Base-by-base conservation (phyloP, 1,140 invertebrate species). In the Drosophila ercepeae region DNA sequence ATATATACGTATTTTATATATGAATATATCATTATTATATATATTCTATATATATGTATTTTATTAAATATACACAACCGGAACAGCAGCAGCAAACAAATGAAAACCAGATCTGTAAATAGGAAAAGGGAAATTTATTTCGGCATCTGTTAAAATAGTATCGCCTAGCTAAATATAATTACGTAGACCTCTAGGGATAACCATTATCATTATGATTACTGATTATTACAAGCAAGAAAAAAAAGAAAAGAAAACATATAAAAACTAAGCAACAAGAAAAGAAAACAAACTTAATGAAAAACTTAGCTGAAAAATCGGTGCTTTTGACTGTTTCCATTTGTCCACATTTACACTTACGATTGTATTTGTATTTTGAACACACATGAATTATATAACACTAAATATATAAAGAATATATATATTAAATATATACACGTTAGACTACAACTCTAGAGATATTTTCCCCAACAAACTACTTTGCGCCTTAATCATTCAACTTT, bases 291-390 rank as follows among this genome's bases (percentile, higher is more conserved):
- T 53, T 39, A 71, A 79, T 18, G 45, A 78, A 61, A 36, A 90
- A 84, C 75, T 90, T 89, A 91, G 90, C 90, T 91, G 90, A 91
- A 91, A 61, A 90, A 91, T 91, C 90, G 90, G 90, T 91, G 90
- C 90, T 91, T 91, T 90, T 91, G 86, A 91, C 90, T 89, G 90
- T 90, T 89, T 90, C 90, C 89, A 84, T 91, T 91, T 91, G 90
- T 91, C 86, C 84, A 86, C 74, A 84, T 73, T 89, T 89, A 89
- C 68, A 84, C 70, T 77, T 78, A 89, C 65, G 69, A 79, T 81
- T 72, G 76, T 79, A 89, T 89, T 89, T 84, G 79, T 89, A 89
- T 84, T 89, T 67, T 61, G 82, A 88, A 86, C 36, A 86, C 81
- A 84, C 69, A 86, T 63, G 71, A 78, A 74, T 65, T 74, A 74